Evolutionary conservation across 2,797 vertebrate species (phyloP), one percentile per base, ranked within the genome.

Genomic region (Dromococcyx pavoninus): DNA sequence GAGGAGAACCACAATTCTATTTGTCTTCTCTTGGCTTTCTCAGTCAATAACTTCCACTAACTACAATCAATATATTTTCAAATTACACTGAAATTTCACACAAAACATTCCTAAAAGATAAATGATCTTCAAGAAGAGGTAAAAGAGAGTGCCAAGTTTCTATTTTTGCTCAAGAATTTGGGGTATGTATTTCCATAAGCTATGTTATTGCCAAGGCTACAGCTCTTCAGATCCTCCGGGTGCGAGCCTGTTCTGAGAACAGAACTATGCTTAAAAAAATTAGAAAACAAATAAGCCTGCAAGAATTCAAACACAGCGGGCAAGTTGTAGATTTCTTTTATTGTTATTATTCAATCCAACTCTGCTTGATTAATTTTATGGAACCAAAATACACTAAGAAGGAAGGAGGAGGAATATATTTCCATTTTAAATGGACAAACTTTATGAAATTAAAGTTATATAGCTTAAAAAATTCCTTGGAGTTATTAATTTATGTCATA

Each of bases 401-500:
- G 27, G 13, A 83, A 87, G 41, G 46, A 60, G 27, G 43, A 91
- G 33, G 43, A 92, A 72, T 41, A 33, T 27, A 84, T 78, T 84
- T 89, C 41, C 25, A 93, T 43, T 78, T n/a, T 86, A 89, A 89
- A 88, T 64, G 50, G 43, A 24, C 33, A 51, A 60, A 77, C 56
- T 23, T 71, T 65, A 84, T n/a, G 17, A 91, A 93, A 89, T 89
- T 90, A 73, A 83, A 79, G n/a, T 35, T 85, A 85, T 3, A 71
- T 27, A 90, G 28, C 8, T 75, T 75, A 83, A 96, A 94, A 82
- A 74, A 89, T 73, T 92, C 51, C 58, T 90, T 85, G 11, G 24
- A 41, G 41, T 11, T 80, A 93, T 43, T 17, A 72, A 72, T 64
- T 93, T 3, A 64, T 82, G 19, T 17, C 54, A 19, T 19, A 81